phyloP scores from a whole-genome alignment of 2,797 vertebrate species.

The Falco columbarius region DNA sequence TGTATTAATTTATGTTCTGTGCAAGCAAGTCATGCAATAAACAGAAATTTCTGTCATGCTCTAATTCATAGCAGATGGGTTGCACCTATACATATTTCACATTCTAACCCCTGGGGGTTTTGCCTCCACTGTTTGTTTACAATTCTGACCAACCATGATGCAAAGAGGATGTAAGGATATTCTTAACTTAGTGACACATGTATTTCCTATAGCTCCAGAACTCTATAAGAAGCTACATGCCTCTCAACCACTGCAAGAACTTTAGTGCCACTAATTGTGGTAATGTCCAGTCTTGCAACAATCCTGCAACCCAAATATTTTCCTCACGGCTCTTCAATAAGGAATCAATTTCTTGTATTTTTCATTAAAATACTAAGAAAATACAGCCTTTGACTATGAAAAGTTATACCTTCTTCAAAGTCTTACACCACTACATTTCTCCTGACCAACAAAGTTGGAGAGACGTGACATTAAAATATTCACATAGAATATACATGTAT shows the following conservation, averaged over 20 bases:
- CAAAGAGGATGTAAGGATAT: not conserved
- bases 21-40: not conserved
- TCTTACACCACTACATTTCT: not conserved
- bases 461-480: not conserved
- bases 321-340: not conserved
- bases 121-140: not conserved
- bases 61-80: constrained; percentile 1
- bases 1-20: constrained; percentile 20
- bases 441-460: not conserved
- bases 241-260: not conserved
- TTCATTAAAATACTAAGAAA: not conserved
- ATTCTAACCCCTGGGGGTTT: not conserved
- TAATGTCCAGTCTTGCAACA: constrained; percentile 10
- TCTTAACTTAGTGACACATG: not conserved
- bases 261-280: not conserved
- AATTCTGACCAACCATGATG: not conserved
- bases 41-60: constrained; percentile 15
- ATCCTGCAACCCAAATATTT: not conserved
- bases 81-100: not conserved
- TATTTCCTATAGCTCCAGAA: not conserved
- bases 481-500: not conserved
- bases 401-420: not conserved
- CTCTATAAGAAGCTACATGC: not conserved
- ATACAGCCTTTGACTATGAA: not conserved
- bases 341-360: not conserved